Conservation (phyloP, 2,113 vertebrate species). For the Microtus richardsoni region DNA sequence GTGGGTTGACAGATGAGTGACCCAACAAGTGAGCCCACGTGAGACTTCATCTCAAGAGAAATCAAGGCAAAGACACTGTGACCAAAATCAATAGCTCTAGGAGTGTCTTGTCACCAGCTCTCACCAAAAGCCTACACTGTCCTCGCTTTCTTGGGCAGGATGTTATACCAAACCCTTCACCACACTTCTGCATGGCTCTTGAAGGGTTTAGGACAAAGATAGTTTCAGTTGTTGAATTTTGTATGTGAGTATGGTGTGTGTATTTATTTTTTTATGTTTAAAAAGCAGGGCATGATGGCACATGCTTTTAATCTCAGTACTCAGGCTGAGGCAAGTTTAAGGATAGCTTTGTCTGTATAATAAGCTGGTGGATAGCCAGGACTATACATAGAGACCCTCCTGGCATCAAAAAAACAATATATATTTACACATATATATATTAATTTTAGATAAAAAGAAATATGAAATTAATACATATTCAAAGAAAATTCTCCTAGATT, state of each 20-base stretch:
- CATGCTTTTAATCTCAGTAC: neutral
- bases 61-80: neutral
- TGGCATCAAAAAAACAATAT: too few species aligned
- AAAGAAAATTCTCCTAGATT: neutral
- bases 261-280: slow-evolving; percentile 6
- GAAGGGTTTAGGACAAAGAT: neutral
- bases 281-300: neutral
- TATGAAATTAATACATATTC: neutral
- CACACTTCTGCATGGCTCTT: neutral
- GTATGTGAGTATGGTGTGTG: neutral
- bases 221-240: neutral
- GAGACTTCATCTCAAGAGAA: neutral
- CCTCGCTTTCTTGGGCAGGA: neutral
- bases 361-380: too few species aligned
- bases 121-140: too few species aligned
- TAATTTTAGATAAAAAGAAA: neutral
- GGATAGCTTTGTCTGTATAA: too few species aligned
- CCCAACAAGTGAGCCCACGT: neutral
- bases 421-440: neutral
- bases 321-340: neutral
- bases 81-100: neutral
- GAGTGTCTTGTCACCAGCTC: neutral
- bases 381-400: too few species aligned
- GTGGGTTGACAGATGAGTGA: neutral
- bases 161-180: neutral